A percentile compares a stretch with the other conserved stretches of the same genome.
These are phyloP conservation scores for Drosophila demipolita DNA, from an alignment of 2,888 invertebrate species.

Conservation along the genomic window DNA sequence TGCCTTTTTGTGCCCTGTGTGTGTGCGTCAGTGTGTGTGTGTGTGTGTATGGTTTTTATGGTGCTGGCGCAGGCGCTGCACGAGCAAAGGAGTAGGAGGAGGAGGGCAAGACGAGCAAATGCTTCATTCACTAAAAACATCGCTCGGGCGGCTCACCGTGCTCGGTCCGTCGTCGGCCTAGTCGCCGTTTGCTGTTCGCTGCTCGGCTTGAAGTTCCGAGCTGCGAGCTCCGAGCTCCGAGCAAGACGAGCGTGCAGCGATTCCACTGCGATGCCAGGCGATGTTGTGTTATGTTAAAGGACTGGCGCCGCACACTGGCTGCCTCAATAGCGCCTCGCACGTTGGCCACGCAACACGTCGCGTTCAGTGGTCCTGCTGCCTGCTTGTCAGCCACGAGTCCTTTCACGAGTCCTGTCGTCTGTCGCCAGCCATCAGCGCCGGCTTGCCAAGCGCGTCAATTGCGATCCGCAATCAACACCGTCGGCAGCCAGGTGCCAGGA, in stretches of 20 bases:
- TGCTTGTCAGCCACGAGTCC: not conserved
- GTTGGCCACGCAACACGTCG: constrained; percentile 65
- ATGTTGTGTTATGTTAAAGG: constrained; percentile 5
- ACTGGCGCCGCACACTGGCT: constrained; percentile 30
- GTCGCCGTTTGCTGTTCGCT: not conserved
- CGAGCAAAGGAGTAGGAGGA: not conserved
- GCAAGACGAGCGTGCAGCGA: constrained; percentile 7
- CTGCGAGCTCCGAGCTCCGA: not conserved
- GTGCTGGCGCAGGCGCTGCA: constrained; percentile 61
- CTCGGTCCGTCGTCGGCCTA: not conserved
- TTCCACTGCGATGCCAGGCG: not conserved
- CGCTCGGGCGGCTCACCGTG: constrained; percentile 7
- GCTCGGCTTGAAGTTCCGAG: not conserved
- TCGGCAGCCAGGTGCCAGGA: constrained; percentile 15
- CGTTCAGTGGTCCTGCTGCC: constrained; percentile 9
- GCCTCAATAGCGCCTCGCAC: constrained; percentile 66
- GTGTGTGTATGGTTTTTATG: constrained; percentile 7
- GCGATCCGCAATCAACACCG: constrained; percentile 37
- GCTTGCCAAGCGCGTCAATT: constrained; percentile 42
- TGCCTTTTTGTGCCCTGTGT: not conserved
- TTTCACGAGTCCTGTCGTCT: not conserved
- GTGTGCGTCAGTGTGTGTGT: no score
- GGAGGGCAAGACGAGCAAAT: constrained; percentile 10
- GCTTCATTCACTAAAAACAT: constrained; percentile 62
- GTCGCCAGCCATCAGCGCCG: constrained; percentile 28